These are phyloP conservation scores for Lacanobia oleracea DNA, from an alignment of 2,888 invertebrate species.

Conservation along the genomic window DNA sequence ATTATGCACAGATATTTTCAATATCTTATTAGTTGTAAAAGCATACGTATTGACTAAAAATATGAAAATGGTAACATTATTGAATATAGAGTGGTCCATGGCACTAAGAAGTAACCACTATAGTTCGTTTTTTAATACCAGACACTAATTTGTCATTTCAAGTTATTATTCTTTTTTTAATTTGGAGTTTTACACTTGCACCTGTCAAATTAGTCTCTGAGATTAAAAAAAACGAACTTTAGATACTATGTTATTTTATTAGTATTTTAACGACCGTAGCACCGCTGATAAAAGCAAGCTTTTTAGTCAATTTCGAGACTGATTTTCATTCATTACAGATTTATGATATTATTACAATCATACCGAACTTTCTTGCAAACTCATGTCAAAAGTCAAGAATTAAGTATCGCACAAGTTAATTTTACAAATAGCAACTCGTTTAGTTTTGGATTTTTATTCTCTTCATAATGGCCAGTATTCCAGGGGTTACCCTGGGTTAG, in stretches of 20 bases:
- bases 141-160: too few relatives aligned
- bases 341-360: background rate
- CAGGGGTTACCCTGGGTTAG: background rate
- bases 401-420: background rate
- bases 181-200: too few relatives aligned
- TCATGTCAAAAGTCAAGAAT: background rate
- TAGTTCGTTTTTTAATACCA: too few relatives aligned
- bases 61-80: slow-evolving; percentile 73
- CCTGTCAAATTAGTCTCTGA: too few relatives aligned
- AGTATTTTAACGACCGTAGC: slow-evolving; percentile 22
- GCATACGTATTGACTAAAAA: slow-evolving; percentile 65
- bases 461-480: too few relatives aligned
- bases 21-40: slow-evolving; percentile 69
- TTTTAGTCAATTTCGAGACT: background rate
- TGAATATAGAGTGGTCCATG: slow-evolving; percentile 65
- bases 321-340: background rate
- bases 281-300: slow-evolving; percentile 23
- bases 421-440: background rate
- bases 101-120: slow-evolving; percentile 69
- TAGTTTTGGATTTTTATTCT: background rate
- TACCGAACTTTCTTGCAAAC: background rate
- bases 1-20: slow-evolving; percentile 70
- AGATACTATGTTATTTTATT: slow-evolving; percentile 32
- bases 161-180: too few relatives aligned
- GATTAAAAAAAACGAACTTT: too few relatives aligned